Base-by-base conservation (phyloP, 2,888 invertebrate species). In the Polydrusus tereticollis region DNA sequence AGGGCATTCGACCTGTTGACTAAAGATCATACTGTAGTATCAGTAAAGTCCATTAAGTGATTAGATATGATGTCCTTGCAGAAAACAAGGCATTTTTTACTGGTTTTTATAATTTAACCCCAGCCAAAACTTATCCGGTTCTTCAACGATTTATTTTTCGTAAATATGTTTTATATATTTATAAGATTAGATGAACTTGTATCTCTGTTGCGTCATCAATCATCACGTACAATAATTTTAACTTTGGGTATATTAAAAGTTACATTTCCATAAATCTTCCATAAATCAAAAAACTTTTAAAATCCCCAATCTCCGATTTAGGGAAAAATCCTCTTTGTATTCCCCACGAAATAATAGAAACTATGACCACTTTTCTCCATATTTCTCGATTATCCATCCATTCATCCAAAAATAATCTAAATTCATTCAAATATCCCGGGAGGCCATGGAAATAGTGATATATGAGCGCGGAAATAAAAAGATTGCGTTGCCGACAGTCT, bases 1-100 rank as follows among this genome's bases (percentile, higher is more conserved):
- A 3, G 2, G 14, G 14, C n/a, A n/a, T n/a, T 4, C n/a, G 47
- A 47, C 21, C n/a, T 47, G n/a, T 47, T 20, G n/a, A 23, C 23
- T 23, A 62, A 62, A 47, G 45, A 62, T 20, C 20, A 23, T 55
- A 41, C 38, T 80, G 81, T 82, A 82, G 82, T 81, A 82, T 82
- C 83, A 83, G 82, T 81, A 80, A 77, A 81, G 77, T 80, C 82
- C 83, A 82, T 83, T 83, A 83, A n/a, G n/a, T n/a, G n/a, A n/a
- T n/a, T n/a, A n/a, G n/a, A n/a, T n/a, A n/a, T n/a, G n/a, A n/a
- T n/a, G n/a, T n/a, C n/a, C n/a, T n/a, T n/a, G n/a, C n/a, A n/a
- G n/a, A n/a, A n/a, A n/a, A n/a, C n/a, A n/a, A n/a, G n/a, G n/a
- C n/a, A n/a, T n/a, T n/a, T n/a, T n/a, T n/a, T n/a, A n/a, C n/a